Percentiles rank a stretch among this genome's conserved stretches.
Conservation (phyloP, 2,797 vertebrate genomes). For the Myotis daubentonii region DNA sequence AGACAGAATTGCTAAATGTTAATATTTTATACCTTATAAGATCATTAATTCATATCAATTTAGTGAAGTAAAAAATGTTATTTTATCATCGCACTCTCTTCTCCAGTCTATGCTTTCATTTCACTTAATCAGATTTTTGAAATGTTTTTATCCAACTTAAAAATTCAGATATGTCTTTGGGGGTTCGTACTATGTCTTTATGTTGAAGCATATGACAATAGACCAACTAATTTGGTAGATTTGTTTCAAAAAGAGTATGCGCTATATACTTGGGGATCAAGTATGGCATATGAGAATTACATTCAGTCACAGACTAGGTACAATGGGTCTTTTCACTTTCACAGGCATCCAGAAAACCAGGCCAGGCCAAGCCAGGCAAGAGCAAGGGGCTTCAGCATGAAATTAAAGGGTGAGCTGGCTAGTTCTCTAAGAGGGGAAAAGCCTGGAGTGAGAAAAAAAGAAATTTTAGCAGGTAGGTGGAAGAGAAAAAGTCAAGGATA, state of each 20-base stretch:
- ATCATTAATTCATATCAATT: slow-evolving; percentile 13
- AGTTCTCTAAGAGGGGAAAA: neutral
- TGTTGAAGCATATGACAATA: neutral
- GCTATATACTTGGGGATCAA: neutral
- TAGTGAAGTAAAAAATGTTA: neutral
- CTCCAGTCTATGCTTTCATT: neutral
- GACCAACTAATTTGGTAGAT: neutral
- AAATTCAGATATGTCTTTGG: neutral
- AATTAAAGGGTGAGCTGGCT: neutral
- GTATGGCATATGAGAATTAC: neutral
- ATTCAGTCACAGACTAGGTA: neutral
- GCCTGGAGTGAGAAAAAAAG: neutral
- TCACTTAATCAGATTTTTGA: neutral
- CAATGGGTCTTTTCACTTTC: neutral
- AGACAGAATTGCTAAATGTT: neutral
- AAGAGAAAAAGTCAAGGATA: neutral
- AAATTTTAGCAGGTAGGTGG: neutral
- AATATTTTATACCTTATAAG: neutral
- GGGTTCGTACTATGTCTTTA: neutral
- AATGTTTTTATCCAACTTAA: neutral
- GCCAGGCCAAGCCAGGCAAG: neutral
- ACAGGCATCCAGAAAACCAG: neutral
- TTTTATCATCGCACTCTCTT: neutral
- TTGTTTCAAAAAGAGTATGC: neutral
- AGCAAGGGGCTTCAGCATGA: neutral